These are phyloP conservation scores for Spodoptera littoralis DNA, from an alignment of 2,888 invertebrate species.

Conservation along the genomic window DNA sequence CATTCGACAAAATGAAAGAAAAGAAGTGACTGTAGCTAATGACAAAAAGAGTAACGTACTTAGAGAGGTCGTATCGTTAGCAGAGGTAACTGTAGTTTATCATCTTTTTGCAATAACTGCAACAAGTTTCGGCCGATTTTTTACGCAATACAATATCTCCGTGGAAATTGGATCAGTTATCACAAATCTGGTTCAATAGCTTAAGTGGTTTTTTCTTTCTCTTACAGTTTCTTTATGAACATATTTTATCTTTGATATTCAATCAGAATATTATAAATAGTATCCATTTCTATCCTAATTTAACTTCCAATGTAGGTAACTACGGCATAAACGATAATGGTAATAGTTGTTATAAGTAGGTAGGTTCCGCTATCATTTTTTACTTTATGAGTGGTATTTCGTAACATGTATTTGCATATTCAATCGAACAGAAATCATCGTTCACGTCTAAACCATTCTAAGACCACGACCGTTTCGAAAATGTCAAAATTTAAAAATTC, in stretches of 20 bases:
- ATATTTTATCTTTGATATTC: background rate
- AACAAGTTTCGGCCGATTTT: slow-evolving; percentile 19
- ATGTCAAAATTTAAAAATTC: slow-evolving; percentile 1
- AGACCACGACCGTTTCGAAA: background rate
- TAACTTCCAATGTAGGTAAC: too few species aligned
- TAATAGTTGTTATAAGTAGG: too few species aligned
- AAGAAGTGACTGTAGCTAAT: slow-evolving; percentile 1
- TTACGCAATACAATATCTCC: slow-evolving; percentile 9
- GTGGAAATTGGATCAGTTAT: slow-evolving; percentile 9
- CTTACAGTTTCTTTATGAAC: too few species aligned
- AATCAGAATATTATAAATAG: background rate
- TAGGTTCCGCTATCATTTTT: too few species aligned
- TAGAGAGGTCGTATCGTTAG: slow-evolving; percentile 19
- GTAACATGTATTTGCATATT: too few species aligned
- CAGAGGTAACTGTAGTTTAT: slow-evolving; percentile 25
- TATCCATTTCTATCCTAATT: background rate
- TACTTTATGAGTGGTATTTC: too few species aligned
- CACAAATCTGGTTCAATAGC: slow-evolving; percentile 13
- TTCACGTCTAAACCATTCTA: background rate
- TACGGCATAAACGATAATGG: too few species aligned
- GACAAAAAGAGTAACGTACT: slow-evolving; percentile 16
- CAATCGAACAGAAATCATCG: background rate
- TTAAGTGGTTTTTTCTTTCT: background rate
- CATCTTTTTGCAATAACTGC: slow-evolving; percentile 11
- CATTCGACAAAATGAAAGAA: slow-evolving; percentile 18